Evolutionary conservation across 92 coral and sea anemone genomes (phyloP).

Genomic region (Parazoanthus darwini): DNA sequence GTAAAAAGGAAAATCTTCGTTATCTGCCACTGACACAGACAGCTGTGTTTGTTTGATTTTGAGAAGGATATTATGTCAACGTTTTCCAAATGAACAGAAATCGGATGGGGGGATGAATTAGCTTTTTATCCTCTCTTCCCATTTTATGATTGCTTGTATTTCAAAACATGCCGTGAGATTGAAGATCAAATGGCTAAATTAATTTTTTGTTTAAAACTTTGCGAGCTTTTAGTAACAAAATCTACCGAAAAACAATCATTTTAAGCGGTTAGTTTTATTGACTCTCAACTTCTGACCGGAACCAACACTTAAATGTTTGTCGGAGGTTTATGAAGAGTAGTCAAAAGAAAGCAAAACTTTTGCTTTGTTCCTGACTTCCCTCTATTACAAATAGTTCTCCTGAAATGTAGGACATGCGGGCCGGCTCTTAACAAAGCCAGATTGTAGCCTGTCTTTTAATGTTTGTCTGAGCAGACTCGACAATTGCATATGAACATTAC

Average conservation of each 20-base stretch:
- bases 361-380: neutral
- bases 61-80: neutral
- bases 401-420: neutral
- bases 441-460: neutral
- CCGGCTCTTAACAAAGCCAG: neutral
- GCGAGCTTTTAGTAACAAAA: neutral
- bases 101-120: too few relatives aligned
- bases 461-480: neutral
- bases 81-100: neutral
- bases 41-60: conserved; percentile 11
- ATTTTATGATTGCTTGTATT: neutral
- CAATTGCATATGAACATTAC: neutral
- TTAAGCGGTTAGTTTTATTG: neutral
- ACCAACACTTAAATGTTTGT: conserved; percentile 1
- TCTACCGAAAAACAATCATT: neutral
- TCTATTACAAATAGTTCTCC: neutral
- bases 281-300: neutral
- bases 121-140: neutral
- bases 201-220: neutral
- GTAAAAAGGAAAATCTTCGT: neutral
- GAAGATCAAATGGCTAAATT: neutral
- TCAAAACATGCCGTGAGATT: neutral
- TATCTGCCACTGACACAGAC: neutral
- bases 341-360: neutral
- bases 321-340: neutral